Base-by-base conservation (phyloP, 2,888 invertebrate genomes). In the Sinotaia quadrata region DNA sequence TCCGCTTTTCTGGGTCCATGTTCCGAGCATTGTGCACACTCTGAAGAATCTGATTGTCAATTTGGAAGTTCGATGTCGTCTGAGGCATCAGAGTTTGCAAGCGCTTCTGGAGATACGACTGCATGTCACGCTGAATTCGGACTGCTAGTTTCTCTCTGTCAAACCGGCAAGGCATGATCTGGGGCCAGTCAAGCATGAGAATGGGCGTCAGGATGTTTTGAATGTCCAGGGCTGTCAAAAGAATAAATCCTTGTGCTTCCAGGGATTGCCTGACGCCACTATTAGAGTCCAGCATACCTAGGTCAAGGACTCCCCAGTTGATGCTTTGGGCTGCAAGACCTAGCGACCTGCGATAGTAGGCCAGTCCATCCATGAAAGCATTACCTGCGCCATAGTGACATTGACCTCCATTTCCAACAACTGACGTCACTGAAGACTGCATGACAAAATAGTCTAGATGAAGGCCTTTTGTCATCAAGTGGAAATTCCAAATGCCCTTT, bases 301-400 rank as follows among this genome's bases (percentile, higher is more conserved):
- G 68, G 56, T 69, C 72, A 4, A 83, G 72, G 8, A 80, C 74
- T n/a, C 82, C 81, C 84, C 82, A 84, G 61, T 82, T 81, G 15
- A 84, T 81, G 29, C 71, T 69, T 68, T 81, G 80, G 1, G 73
- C 82, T 2, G 77, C 44, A 2, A 79, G 63, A 4, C 77, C 78
- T 21, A 68, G 51, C 18, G 60, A 41, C 24, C 77, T 68, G 12
- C 84, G 73, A 67, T 76, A 80, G 51, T 74, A 70, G 4, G 78
- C 79, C 21, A 84, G 62, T 0, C 78, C 67, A 61, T 84, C 84
- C 67, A 78, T 69, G 58, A 84, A 84, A 5, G 78, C 73, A 54
- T 82, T 82, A 18, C 74, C 82, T 10, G 81, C 81, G 4, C 80
- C 81, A 68, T 84, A 81, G 65, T 77, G 80, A 10, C 77, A 67